A percentile compares a stretch with the other conserved stretches of the same genome.
Conservation (phyloP, 2,888 invertebrate genomes). For the Eulithis prunata region DNA sequence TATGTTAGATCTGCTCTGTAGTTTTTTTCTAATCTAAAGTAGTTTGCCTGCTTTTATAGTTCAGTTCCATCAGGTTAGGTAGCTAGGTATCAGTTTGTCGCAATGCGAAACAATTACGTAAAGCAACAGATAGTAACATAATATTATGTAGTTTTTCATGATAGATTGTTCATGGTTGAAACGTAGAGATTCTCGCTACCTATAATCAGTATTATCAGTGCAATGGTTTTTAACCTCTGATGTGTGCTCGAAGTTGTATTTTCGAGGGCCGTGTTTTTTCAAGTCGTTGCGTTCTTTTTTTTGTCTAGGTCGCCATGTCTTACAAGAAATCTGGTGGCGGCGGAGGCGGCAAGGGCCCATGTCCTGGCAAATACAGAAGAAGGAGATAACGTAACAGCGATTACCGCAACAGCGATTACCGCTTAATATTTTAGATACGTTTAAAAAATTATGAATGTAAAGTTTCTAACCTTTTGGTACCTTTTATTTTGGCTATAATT, state of each 20-base stretch:
- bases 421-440: conserved; percentile 2
- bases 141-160: too few species aligned
- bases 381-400: conserved; percentile 15
- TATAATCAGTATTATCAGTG: too few species aligned
- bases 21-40: conserved; percentile 46
- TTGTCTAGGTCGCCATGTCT: conserved; percentile 46
- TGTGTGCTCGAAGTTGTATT: too few species aligned
- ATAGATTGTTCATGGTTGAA: too few species aligned
- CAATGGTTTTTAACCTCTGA: too few species aligned
- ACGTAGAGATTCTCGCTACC: too few species aligned
- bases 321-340: conserved; percentile 41
- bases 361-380: conserved; percentile 13
- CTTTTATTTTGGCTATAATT: neutral
- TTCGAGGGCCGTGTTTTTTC: neutral
- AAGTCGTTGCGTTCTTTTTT: neutral
- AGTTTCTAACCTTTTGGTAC: neutral
- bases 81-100: too few species aligned
- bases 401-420: neutral
- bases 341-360: conserved; percentile 34
- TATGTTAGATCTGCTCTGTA: conserved; percentile 71
- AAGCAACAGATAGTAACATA: too few species aligned
- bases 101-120: too few species aligned
- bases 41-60: neutral
- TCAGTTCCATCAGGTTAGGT: neutral
- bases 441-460: conserved; percentile 4